These are phyloP conservation scores for Aphrophora alni DNA, from an alignment of 2,888 invertebrate genomes.

Conservation along the genomic window DNA sequence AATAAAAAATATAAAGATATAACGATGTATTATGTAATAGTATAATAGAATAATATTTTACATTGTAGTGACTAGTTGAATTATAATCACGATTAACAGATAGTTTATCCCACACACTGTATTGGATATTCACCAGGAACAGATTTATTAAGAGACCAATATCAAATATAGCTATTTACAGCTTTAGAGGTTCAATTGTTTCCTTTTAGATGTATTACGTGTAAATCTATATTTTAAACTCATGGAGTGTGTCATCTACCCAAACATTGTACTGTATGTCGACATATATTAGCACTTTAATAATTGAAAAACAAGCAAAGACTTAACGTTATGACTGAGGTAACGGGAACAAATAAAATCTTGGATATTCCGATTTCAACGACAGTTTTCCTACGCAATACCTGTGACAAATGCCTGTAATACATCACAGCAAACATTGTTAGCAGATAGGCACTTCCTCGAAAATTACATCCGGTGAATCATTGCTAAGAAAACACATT, in stretches of 20 bases:
- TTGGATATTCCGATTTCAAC: neutral
- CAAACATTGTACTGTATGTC: neutral
- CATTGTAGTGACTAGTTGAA: too few species aligned
- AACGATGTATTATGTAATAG: too few species aligned
- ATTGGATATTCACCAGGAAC: too few species aligned
- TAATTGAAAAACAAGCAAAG: neutral
- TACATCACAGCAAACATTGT: neutral
- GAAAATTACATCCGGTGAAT: neutral
- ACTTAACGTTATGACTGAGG: neutral
- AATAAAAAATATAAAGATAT: too few species aligned
- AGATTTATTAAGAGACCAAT: too few species aligned
- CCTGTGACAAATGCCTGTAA: neutral
- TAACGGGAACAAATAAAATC: neutral
- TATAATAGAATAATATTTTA: too few species aligned
- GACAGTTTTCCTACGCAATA: neutral
- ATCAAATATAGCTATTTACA: too few species aligned
- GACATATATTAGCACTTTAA: neutral
- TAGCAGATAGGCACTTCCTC: neutral
- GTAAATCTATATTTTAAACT: too few species aligned
- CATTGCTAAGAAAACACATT: neutral
- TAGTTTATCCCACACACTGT: too few species aligned
- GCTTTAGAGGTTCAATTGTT: too few species aligned
- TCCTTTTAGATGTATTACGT: too few species aligned
- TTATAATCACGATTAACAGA: too few species aligned
- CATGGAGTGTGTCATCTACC: neutral